Evolutionary conservation across 2,113 vertebrate species (phyloP).

Genomic region (Sinocyclocheilus anophthalmus): DNA sequence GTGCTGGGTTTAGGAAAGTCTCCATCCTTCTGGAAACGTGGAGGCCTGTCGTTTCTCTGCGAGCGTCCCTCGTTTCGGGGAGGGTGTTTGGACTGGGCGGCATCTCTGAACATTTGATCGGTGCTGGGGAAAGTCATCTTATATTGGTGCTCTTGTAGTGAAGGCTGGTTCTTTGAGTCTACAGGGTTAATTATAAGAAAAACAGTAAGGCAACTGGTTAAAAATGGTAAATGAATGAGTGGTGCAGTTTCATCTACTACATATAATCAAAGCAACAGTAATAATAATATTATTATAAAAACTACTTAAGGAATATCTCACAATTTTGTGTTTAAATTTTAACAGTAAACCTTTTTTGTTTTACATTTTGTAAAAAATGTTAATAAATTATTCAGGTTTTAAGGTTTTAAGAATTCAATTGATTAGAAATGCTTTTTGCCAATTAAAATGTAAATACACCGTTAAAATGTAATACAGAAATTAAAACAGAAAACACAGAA

Average conservation of each 20-base stretch:
- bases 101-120: constrained; percentile 80
- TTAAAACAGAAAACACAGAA: too few species aligned
- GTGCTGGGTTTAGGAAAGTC: constrained; percentile 81
- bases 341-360: not conserved
- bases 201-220: not conserved
- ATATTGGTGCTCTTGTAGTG: constrained; percentile 77
- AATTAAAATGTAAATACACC: not conserved
- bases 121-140: constrained; percentile 76
- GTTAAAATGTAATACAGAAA: too few species aligned
- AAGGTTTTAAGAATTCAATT: not conserved
- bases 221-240: not conserved
- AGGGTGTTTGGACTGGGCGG: constrained; percentile 76
- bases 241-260: not conserved
- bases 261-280: not conserved
- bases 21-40: constrained; percentile 89
- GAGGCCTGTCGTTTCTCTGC: constrained; percentile 89
- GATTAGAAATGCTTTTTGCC: not conserved
- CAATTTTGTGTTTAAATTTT: too few species aligned
- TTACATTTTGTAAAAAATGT: too few species aligned
- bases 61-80: constrained; percentile 81
- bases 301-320: too few species aligned
- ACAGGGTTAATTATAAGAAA: constrained; percentile 57
- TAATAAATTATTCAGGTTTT: too few species aligned
- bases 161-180: constrained; percentile 85
- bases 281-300: too few species aligned